A percentile compares a stretch with the other conserved stretches of the same genome.
phyloP scores from a whole-genome alignment of 2,797 vertebrate species.

The Microhierax caerulescens region DNA sequence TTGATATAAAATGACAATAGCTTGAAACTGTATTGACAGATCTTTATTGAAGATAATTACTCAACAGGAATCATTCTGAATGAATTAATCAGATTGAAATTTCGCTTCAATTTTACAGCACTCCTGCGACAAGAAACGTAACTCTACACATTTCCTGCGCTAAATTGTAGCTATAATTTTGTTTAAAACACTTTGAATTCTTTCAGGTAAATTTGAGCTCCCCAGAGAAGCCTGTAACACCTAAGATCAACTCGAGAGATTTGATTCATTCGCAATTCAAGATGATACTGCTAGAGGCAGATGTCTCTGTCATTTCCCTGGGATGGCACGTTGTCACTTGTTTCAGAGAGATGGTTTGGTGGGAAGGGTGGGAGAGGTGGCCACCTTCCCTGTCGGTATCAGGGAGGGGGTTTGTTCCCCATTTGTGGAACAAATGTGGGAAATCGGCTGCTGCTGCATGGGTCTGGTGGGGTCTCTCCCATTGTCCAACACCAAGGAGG shows the following conservation, averaged over 20 bases:
- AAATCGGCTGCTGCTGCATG: fast-evolving
- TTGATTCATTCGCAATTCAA: slow-evolving; percentile 37
- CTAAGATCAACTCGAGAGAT: slow-evolving; percentile 34
- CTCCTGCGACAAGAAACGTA: slow-evolving; percentile 9
- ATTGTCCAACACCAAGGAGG: fast-evolving
- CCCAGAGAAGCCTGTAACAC: slow-evolving; percentile 55
- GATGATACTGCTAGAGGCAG: slow-evolving; percentile 14
- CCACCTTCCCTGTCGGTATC: neutral
- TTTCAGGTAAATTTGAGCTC: slow-evolving; percentile 62
- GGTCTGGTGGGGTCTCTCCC: neutral
- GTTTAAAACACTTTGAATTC: slow-evolving; percentile 43
- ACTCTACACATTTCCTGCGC: neutral
- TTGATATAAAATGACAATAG: slow-evolving; percentile 65
- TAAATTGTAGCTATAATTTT: slow-evolving; percentile 39
- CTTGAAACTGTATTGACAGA: slow-evolving; percentile 57
- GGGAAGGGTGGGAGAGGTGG: neutral
- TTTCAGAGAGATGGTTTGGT: neutral
- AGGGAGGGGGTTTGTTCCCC: neutral
- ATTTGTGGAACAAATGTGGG: neutral
- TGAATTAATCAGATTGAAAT: slow-evolving; percentile 53
- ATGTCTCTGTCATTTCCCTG: neutral
- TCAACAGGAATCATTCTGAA: slow-evolving; percentile 61
- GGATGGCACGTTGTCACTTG: slow-evolving; percentile 19
- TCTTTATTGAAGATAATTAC: slow-evolving; percentile 68
- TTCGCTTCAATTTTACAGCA: slow-evolving; percentile 42